Evolutionary conservation across 1,140 invertebrate genomes (phyloP), one percentile per base, ranked within the genome.

Genomic region (Drosophila eugracilis): DNA sequence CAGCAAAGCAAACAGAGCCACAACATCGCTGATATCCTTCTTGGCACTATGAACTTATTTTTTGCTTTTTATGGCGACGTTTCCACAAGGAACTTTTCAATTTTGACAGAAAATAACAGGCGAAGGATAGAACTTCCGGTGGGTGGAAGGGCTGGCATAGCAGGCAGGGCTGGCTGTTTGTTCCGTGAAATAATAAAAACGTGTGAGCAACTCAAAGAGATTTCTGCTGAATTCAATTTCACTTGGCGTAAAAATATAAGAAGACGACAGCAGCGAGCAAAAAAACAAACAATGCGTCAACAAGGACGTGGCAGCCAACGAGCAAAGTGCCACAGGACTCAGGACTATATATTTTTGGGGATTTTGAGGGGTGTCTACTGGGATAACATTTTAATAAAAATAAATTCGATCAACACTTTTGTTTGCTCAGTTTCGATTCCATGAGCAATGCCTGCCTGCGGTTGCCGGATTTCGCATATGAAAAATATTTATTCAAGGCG

Each of bases 161-260:
- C n/a, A n/a, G n/a, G n/a, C 7, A 45, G 42, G 69, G 21, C 57
- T 72, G 50, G 59, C 19, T 48, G 48, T 53, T 84, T 75, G 66
- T 69, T 48, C 55, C 67, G 85, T 86, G 79, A 86, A 85, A 86
- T 80, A 86, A 86, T 86, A 86, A 70, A 80, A 74, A 73, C 63
- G 76, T 79, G 81, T 76, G 53, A 72, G 71, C 32, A 77, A 66
- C 81, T 80, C 81, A 77, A 73, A 86, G 76, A 79, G 81, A 85
- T 80, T 85, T 86, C 63, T 49, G 41, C 37, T 76, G 81, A 85
- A 86, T 85, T 86, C 76, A 85, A 86, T 85, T 85, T 85, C 52
- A 58, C 50, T 47, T n/a, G 67, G 30, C 54, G 30, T 26, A 36
- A 28, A 48, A 60, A 62, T 49, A 52, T 42, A 36, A 19, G 50